Evolutionary conservation across 2,113 vertebrate genomes (phyloP), one percentile per base, ranked within the genome.

Genomic region (Corythoichthys intestinalis): DNA sequence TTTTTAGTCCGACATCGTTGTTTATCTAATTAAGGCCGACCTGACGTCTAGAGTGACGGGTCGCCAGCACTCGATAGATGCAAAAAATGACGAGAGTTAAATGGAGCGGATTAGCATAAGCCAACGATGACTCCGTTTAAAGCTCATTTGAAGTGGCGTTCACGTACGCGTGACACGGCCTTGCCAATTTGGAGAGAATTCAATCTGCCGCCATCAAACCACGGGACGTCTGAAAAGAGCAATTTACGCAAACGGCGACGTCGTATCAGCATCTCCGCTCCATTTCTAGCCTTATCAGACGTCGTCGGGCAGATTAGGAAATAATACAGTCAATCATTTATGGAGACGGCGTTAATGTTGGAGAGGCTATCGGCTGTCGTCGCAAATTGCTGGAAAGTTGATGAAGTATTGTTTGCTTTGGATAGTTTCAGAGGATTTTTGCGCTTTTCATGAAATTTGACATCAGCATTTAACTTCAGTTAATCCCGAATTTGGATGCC

Each of bases 71-170:
- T 10, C 20, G 52, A 53, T 53, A 53, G 52, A 52, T 17, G 88
- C 79, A 78, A 72, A 58, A 62, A 56, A 77, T 80, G 79, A 70
- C 74, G 70, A 38, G 53, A 63, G 69, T 52, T 83, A 87, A 91
- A 90, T 89, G 86, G 82, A 75, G 77, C 78, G 79, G 83, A 89
- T 91, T 89, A 91, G 52, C 88, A 85, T 87, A 87, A 91, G 87
- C 85, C 88, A 87, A 85, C 83, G 83, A 90, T 83, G 85, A 83
- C 83, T 81, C 85, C 86, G 84, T 86, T 87, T 85, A 89, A 85
- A 89, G 77, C 91, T 90, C 84, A 87, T 89, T 89, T 87, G 71
- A 89, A 88, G 85, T 85, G 87, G 86, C 85, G 82, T 88, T 79
- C 87, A 83, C 88, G 53, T 10, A n/a, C 3, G 20, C 8, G 53